Evolutionary conservation across 2,888 invertebrate genomes (phyloP), one percentile per base, ranked within the genome.

Genomic region (Oligia strigilis): DNA sequence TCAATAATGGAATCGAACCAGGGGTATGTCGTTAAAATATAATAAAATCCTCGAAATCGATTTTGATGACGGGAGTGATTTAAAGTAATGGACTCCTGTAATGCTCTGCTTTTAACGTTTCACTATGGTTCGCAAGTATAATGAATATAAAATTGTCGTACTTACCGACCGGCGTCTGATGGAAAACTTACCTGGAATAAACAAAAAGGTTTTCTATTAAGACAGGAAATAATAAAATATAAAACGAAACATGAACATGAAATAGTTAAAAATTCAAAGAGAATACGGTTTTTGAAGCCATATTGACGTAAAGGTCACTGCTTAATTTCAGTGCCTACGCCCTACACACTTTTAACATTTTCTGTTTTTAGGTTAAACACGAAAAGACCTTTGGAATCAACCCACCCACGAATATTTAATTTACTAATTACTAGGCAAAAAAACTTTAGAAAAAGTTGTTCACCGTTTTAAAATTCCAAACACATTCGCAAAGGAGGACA

Each of bases 161-260:
- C 91, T 91, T 84, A 91, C 91, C 88, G 58, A 80, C 55, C 78
- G 77, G 64, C 72, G 76, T 72, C 78, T 78, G 83, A 81, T 78
- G 79, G 76, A 64, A 78, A 80, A 84, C 92, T 90, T 90, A 92
- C 92, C 92, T 92, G 92, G 73, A 92, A 91, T 77, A 1, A 82
- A 83, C 58, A 83, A 85, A 84, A 84, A 78, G 46, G 11, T 69
- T 78, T 29, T 79, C 40, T 83, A 86, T 70, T 77, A 73, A 76
- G 80, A 80, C 71, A 72, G 43, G n/a, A 69, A 81, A 82, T 74
- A 49, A 78, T n/a, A 43, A 67, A 72, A 72, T 67, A 60, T 40
- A 46, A 55, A 36, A 1, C 58, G 13, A 52, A 69, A 69, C 43
- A 36, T 29, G 11, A 36, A 72, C 67, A 72, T 13, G 23, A 64